These are phyloP conservation scores for Proisotoma minuta DNA, from an alignment of 2,888 invertebrate species.

Conservation along the genomic window DNA sequence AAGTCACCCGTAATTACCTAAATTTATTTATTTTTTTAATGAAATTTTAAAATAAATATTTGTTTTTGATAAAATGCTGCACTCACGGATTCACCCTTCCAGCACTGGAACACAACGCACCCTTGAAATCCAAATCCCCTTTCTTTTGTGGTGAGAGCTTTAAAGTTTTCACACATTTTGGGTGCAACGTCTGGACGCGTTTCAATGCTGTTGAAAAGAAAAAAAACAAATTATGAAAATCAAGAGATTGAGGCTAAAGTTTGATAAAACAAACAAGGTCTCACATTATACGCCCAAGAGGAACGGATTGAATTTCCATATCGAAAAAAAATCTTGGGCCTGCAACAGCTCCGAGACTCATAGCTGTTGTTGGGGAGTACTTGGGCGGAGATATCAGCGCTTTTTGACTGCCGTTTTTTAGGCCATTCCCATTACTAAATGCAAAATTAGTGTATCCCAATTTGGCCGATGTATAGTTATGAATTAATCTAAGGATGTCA, in stretches of 20 bases:
- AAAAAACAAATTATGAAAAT: no score
- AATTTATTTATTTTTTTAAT: no score
- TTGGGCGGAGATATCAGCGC: slow-evolving; percentile 45
- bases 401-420: slow-evolving; percentile 24
- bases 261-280: no score
- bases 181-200: slow-evolving; percentile 73
- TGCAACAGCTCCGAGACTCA: slow-evolving; percentile 49
- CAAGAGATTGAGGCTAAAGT: slow-evolving; percentile 48
- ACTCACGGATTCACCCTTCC: slow-evolving; percentile 71
- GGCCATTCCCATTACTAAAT: slow-evolving; percentile 40
- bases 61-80: neutral
- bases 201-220: no score
- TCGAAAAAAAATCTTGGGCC: slow-evolving; percentile 72
- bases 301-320: slow-evolving; percentile 35
- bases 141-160: slow-evolving; percentile 66
- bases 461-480: slow-evolving; percentile 39
- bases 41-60: neutral
- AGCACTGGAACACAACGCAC: slow-evolving; percentile 74
- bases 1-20: slow-evolving; percentile 64
- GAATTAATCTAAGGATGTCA: slow-evolving; percentile 45
- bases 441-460: slow-evolving; percentile 41
- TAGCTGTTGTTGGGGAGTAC: slow-evolving; percentile 44
- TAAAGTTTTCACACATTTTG: slow-evolving; percentile 75
- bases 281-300: no score
- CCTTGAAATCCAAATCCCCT: slow-evolving; percentile 72